These are phyloP conservation scores for Phaedon cochleariae DNA, from an alignment of 2,888 invertebrate species.

Conservation along the genomic window DNA sequence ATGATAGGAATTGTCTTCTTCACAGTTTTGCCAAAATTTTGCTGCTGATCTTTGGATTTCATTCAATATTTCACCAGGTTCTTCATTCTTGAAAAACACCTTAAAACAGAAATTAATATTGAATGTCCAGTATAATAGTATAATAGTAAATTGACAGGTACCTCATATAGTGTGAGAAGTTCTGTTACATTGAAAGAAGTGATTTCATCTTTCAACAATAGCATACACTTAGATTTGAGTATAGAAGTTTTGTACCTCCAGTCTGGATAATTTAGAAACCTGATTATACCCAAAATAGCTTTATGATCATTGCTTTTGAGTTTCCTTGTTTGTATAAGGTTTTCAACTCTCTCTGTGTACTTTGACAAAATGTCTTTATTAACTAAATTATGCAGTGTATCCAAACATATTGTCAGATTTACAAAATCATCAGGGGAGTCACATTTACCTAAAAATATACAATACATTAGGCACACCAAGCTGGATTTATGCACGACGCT, in stretches of 20 bases:
- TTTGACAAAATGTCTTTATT: constrained; percentile 54
- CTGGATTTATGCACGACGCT: too few relatives aligned
- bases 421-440: constrained; percentile 59
- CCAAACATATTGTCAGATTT: constrained; percentile 63
- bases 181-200: constrained; percentile 58
- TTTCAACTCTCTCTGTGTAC: constrained; percentile 57
- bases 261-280: constrained; percentile 62
- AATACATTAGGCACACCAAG: too few relatives aligned
- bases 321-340: constrained; percentile 53
- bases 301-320: constrained; percentile 50
- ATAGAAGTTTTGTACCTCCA: constrained; percentile 61
- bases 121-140: not conserved
- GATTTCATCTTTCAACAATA: constrained; percentile 58
- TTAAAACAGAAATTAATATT: constrained; percentile 41
- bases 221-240: constrained; percentile 58
- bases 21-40: constrained; percentile 55
- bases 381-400: constrained; percentile 60
- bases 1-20: constrained; percentile 43
- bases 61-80: constrained; percentile 63
- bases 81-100: constrained; percentile 63
- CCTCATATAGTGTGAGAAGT: constrained; percentile 58
- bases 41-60: constrained; percentile 60
- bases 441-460: constrained; percentile 55
- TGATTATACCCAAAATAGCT: constrained; percentile 53
- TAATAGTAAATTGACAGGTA: constrained; percentile 45